Evolutionary conservation across 2,113 vertebrate species (phyloP).

Genomic region (Tachuris rubrigastra): DNA sequence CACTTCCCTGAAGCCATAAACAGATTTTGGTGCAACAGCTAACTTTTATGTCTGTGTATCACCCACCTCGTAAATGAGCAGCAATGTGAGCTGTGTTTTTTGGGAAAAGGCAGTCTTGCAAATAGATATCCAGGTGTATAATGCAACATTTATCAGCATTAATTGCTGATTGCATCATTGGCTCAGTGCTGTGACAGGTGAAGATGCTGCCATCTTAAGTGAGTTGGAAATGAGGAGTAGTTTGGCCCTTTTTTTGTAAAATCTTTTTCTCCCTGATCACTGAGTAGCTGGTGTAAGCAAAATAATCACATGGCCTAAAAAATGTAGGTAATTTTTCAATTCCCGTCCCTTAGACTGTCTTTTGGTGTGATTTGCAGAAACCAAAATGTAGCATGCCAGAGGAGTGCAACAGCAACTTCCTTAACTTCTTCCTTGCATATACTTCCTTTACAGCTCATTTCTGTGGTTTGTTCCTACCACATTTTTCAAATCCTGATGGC

Average conservation of each 20-base stretch:
- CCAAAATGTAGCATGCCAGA: not conserved
- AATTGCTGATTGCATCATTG: not conserved
- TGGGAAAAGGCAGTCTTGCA: not conserved
- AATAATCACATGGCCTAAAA: not conserved
- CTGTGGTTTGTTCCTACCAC: not conserved
- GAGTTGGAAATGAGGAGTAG: not conserved
- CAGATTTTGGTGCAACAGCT: not conserved
- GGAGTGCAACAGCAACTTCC: not conserved
- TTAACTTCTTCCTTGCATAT: not conserved
- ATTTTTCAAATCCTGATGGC: not conserved
- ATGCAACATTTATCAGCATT: not conserved
- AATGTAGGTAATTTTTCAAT: not conserved
- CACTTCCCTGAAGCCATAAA: not conserved
- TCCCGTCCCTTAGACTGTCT: not conserved
- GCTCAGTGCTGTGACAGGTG: fast-evolving
- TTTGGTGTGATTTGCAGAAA: not conserved
- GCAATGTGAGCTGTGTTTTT: not conserved
- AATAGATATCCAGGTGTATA: not conserved
- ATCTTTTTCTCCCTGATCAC: not conserved
- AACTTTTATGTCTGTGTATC: too few species aligned
- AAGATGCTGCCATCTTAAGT: not conserved
- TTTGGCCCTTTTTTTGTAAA: not conserved
- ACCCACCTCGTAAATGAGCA: not conserved
- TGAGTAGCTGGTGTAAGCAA: not conserved
- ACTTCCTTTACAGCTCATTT: not conserved